Evolutionary conservation across 1,140 invertebrate genomes (phyloP).

Genomic region (Dolichoris vasculosae): DNA sequence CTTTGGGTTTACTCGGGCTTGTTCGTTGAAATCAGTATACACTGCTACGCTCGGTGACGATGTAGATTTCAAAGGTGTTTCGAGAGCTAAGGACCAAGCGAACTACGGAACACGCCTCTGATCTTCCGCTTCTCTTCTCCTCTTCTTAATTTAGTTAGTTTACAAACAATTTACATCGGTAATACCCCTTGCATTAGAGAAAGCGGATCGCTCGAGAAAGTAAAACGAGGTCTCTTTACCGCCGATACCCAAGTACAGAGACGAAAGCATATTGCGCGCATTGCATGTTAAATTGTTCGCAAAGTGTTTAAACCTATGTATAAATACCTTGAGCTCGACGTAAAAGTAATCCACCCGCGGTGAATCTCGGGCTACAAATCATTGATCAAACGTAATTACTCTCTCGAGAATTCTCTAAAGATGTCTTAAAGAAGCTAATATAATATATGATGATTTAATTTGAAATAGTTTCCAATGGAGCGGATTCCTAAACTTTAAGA

Average conservation of each 20-base stretch:
- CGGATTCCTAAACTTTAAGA: too few species aligned
- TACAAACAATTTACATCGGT: slow-evolving; percentile 51
- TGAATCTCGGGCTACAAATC: not conserved
- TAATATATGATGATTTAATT: too few species aligned
- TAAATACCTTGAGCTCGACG: not conserved
- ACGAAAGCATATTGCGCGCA: not conserved
- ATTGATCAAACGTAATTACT: not conserved
- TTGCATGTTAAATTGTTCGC: not conserved
- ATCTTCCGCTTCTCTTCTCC: not conserved
- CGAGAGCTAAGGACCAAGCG: not conserved
- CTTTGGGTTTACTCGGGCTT: not conserved
- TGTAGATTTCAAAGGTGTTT: slow-evolving; percentile 29
- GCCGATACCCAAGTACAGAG: not conserved
- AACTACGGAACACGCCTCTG: not conserved
- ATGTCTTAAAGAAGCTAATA: too few species aligned
- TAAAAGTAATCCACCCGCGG: not conserved
- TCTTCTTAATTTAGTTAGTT: slow-evolving; percentile 36
- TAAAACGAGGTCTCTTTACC: not conserved
- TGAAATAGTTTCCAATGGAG: too few species aligned
- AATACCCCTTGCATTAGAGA: slow-evolving; percentile 34
- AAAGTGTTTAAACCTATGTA: not conserved
- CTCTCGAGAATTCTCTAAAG: too few species aligned
- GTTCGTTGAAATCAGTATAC: not conserved
- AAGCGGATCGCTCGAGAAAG: not conserved
- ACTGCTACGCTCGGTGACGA: not conserved